Evolutionary conservation across 2,113 vertebrate species (phyloP).

Genomic region (Athene noctua): DNA sequence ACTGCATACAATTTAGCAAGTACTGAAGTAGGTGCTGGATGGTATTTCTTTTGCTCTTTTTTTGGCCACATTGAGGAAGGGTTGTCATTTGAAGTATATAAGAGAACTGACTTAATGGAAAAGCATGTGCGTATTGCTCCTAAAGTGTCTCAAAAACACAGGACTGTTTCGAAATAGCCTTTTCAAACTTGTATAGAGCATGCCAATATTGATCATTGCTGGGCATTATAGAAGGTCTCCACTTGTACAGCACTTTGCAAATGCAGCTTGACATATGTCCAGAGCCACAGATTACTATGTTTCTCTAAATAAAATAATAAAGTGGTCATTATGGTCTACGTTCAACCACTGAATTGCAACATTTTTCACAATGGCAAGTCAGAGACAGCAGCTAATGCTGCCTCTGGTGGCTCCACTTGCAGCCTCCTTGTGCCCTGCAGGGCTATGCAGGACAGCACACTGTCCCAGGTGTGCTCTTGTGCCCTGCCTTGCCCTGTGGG

Average conservation of each 20-base stretch:
- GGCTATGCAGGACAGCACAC: fast-evolving
- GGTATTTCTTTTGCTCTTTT: background rate
- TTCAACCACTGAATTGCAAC: background rate
- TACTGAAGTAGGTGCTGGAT: background rate
- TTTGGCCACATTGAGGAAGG: background rate
- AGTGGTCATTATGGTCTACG: background rate
- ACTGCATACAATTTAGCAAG: background rate
- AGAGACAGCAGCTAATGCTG: background rate
- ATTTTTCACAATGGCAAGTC: background rate
- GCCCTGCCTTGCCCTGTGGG: background rate
- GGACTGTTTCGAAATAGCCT: background rate
- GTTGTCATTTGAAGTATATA: background rate
- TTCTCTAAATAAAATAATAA: background rate
- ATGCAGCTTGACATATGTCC: background rate
- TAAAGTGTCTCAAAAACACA: background rate
- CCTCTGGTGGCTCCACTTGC: background rate
- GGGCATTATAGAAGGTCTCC: background rate
- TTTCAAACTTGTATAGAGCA: background rate
- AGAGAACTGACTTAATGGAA: background rate
- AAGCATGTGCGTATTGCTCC: background rate
- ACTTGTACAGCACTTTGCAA: background rate
- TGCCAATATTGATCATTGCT: background rate
- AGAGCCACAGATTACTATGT: background rate
- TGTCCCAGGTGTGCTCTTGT: too few species aligned
- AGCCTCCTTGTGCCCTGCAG: background rate